Percentiles rank a stretch among this genome's conserved stretches.
Evolutionary conservation across 1,140 invertebrate genomes (phyloP).

Genomic region (Lasioglossum baleicum): DNA sequence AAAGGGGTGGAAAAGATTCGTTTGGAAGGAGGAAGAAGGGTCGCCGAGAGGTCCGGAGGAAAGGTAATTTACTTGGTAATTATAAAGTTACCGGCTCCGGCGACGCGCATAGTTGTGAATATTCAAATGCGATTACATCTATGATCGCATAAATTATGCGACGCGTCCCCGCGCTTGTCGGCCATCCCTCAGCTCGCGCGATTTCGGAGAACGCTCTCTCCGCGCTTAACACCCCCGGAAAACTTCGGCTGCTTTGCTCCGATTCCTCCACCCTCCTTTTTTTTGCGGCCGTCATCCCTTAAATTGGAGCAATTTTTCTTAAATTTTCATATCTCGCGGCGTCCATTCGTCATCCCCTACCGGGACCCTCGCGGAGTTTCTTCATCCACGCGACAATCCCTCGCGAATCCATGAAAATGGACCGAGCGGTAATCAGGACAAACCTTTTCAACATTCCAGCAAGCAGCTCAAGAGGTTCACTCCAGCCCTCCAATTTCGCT

Average conservation of each 20-base stretch:
- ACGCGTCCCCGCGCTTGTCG: slow-evolving; percentile 34
- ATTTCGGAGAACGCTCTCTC: slow-evolving; percentile 31
- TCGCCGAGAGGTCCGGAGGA: slow-evolving; percentile 33
- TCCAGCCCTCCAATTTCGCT: too few relatives aligned
- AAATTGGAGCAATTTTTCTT: background rate
- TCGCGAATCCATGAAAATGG: too few relatives aligned
- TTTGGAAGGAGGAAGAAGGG: slow-evolving; percentile 19
- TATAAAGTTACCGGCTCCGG: slow-evolving; percentile 69
- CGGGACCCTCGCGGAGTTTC: too few relatives aligned
- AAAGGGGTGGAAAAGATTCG: slow-evolving; percentile 10
- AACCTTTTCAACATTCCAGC: too few relatives aligned
- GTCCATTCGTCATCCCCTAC: background rate
- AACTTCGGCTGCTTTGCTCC: slow-evolving; percentile 12
- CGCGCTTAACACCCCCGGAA: slow-evolving; percentile 28
- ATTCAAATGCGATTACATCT: slow-evolving; percentile 74
- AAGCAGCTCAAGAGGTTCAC: too few relatives aligned
- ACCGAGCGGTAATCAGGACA: too few relatives aligned
- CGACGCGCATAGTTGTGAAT: slow-evolving; percentile 72
- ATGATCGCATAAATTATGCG: slow-evolving; percentile 72
- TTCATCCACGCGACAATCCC: too few relatives aligned
- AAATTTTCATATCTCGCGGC: background rate
- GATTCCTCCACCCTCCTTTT: background rate
- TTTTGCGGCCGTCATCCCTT: background rate
- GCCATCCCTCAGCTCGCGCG: slow-evolving; percentile 23
- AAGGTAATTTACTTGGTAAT: slow-evolving; percentile 73